phyloP scores from a whole-genome alignment of 2,113 vertebrate species.

The Otus sunia region DNA sequence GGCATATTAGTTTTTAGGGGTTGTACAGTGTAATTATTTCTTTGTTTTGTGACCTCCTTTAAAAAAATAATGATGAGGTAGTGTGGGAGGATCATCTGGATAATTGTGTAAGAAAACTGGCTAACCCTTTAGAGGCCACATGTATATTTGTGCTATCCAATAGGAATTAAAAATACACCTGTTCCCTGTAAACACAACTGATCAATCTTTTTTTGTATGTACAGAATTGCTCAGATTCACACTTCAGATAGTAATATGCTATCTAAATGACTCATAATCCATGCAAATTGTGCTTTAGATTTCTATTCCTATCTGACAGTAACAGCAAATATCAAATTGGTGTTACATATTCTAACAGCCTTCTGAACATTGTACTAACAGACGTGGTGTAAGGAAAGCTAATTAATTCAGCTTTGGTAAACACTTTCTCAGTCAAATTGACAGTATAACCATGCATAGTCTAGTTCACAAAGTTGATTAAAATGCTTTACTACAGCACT shows the following conservation, averaged over 20 bases:
- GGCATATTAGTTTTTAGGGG: not conserved
- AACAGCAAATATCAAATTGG: not conserved
- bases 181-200: not conserved
- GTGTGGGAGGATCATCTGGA: not conserved
- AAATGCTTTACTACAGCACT: not conserved
- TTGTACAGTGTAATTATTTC: not conserved
- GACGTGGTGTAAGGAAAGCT: not conserved
- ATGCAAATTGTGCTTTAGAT: not conserved
- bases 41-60: not conserved
- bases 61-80: not conserved
- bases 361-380: not conserved
- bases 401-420: slow-evolving; percentile 22
- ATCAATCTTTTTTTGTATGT: not conserved
- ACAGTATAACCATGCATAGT: not conserved
- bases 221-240: not conserved
- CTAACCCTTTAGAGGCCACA: not conserved
- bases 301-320: not conserved
- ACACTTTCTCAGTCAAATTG: not conserved
- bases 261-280: not conserved
- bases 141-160: not conserved
- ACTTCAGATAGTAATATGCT: not conserved
- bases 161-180: not conserved
- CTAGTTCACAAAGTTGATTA: not conserved
- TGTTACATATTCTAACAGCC: not conserved
- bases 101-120: not conserved